Conservation (phyloP, 2,113 vertebrate species). For the Corythoichthys haematopterus region DNA sequence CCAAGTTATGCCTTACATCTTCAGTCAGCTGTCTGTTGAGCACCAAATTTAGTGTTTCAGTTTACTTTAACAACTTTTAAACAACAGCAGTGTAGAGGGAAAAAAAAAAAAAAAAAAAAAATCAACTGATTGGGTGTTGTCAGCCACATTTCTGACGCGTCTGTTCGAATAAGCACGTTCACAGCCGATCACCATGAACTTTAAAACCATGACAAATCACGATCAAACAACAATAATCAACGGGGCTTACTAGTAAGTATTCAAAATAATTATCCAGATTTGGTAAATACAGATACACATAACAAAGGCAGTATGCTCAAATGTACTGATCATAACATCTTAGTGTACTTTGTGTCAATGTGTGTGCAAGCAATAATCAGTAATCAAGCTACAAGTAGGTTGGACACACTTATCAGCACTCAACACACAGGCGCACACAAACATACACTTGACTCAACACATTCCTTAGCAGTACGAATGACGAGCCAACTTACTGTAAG, state of each 20-base stretch:
- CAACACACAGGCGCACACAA: slow-evolving; percentile 4
- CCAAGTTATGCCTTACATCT: too few species aligned
- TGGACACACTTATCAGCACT: slow-evolving; percentile 4
- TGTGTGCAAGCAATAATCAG: neutral
- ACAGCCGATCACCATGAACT: too few species aligned
- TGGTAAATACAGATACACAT: slow-evolving; percentile 15
- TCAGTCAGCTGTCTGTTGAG: too few species aligned
- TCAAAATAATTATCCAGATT: neutral
- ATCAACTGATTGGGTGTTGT: too few species aligned
- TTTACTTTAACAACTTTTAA: too few species aligned
- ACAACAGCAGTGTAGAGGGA: too few species aligned
- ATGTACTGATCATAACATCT: neutral
- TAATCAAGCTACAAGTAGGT: slow-evolving; percentile 3
- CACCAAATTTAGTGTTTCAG: too few species aligned
- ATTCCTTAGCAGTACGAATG: slow-evolving; percentile 45
- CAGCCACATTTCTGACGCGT: too few species aligned
- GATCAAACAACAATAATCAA: too few species aligned
- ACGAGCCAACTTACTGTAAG: slow-evolving; percentile 18
- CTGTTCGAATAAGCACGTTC: too few species aligned
- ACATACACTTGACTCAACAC: slow-evolving; percentile 37
- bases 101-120: too few species aligned
- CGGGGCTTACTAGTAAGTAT: neutral
- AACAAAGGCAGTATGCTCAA: neutral
- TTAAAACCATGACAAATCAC: too few species aligned
- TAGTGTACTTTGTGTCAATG: neutral